Evolutionary conservation across 2,113 vertebrate genomes (phyloP), one percentile per base, ranked within the genome.

Genomic region (Carlito syrichta): DNA sequence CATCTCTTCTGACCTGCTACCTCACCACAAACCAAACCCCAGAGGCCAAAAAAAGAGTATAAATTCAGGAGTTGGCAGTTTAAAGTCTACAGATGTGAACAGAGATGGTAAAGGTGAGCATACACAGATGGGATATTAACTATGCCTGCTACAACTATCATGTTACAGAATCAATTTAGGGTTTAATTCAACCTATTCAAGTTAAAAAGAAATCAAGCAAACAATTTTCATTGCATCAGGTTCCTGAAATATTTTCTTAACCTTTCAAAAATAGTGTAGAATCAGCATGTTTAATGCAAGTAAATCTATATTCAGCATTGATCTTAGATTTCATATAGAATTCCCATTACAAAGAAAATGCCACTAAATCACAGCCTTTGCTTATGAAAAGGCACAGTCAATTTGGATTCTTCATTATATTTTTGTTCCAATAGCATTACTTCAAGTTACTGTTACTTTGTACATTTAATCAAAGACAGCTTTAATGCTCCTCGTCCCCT

Each of bases 211-310:
- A 92, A 89, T 91, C 54, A 86, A 86, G 50, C 43, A 91, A 90
- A 68, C 35, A 93, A 3, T 78, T 90, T 95, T 93, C 45, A 69
- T 92, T 96, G 45, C 56, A 92, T 38, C 56, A 58, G 27, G 40
- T 6, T 93, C 30, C 56, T 83, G 89, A 91, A 93, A 85, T 96
- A 27, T 92, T 97, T 97, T 96, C 58, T 89, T 97, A 96, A 97
- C 86, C 93, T 97, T 98, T 97, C 78, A 86, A 97, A 96, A 96
- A 68, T 91, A 82, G 86, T 95, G 62, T 96, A 96, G 78, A 85
- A 91, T 96, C 97, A 97, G 92, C 92, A 97, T 84, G 95, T 97
- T 96, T 95, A 96, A 95, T 91, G 78, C 78, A 97, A 98, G 92
- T 63, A 96, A 97, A 95, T 97, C 95, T 96, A 89, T 86, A 95